phyloP scores from a whole-genome alignment of 2,888 invertebrate genomes.

The Perithous albicinctus region DNA sequence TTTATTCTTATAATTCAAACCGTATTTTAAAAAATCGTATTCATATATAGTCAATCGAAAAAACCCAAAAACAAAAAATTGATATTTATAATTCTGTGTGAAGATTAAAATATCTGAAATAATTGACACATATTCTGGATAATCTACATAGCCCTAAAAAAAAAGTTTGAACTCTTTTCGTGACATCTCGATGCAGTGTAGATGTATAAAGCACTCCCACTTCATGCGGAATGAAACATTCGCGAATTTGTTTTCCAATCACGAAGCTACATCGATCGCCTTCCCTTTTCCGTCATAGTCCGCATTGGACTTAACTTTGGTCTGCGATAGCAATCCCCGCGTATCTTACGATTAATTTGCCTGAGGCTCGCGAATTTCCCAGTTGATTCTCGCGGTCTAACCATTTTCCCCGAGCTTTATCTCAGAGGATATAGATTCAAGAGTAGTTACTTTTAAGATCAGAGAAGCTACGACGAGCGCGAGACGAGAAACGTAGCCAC shows the following conservation, averaged over 20 bases:
- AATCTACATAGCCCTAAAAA: too few relatives aligned
- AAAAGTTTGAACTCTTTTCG: too few relatives aligned
- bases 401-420: conserved; percentile 19
- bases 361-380: not conserved
- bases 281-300: not conserved
- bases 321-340: not conserved
- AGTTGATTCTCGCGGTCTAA: not conserved
- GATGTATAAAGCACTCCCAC: not conserved
- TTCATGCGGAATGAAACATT: too few relatives aligned
- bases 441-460: conserved; percentile 18
- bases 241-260: conserved; percentile 23
- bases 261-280: not conserved
- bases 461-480: not conserved
- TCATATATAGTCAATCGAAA: too few relatives aligned
- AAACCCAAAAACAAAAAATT: too few relatives aligned
- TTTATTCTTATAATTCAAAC: too few relatives aligned
- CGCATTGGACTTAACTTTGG: not conserved
- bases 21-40: too few relatives aligned
- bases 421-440: not conserved
- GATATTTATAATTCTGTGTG: too few relatives aligned
- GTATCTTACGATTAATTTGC: conserved; percentile 36
- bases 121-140: too few relatives aligned
- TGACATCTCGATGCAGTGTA: not conserved
- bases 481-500: conserved; percentile 26
- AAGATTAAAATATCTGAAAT: too few relatives aligned